These are phyloP conservation scores for Watsonalla cultraria DNA, from an alignment of 2,888 invertebrate species.

Conservation along the genomic window DNA sequence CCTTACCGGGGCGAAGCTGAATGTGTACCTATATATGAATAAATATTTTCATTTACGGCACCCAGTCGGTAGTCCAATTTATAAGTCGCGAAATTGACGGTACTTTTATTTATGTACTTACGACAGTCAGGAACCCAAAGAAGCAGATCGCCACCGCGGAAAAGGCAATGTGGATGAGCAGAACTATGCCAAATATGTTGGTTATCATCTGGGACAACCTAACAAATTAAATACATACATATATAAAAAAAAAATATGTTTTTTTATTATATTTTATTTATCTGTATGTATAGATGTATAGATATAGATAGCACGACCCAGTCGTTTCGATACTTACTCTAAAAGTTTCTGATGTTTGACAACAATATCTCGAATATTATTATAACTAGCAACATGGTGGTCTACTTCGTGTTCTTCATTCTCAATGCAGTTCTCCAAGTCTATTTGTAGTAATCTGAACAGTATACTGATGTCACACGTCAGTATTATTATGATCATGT, in stretches of 20 bases:
- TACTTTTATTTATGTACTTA: conserved; percentile 9
- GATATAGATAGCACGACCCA: too few relatives aligned
- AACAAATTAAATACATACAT: too few relatives aligned
- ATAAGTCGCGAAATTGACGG: too few relatives aligned
- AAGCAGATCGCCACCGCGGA: conserved; percentile 29
- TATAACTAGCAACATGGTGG: conserved; percentile 5
- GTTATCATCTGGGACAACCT: conserved; percentile 21
- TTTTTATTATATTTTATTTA: too few relatives aligned
- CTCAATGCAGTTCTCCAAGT: conserved; percentile 10
- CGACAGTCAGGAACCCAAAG: conserved; percentile 25
- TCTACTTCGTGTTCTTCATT: neutral
- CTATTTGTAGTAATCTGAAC: conserved; percentile 20
- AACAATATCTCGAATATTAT: conserved; percentile 14
- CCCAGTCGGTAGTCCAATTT: too few relatives aligned
- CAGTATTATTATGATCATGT: conserved; percentile 16
- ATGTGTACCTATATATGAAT: too few relatives aligned
- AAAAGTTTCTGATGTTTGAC: conserved; percentile 20
- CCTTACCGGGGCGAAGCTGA: too few relatives aligned
- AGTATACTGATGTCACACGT: conserved; percentile 23
- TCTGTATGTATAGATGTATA: too few relatives aligned
- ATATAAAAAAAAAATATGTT: too few relatives aligned
- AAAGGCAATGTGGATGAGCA: conserved; percentile 21
- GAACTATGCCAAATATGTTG: conserved; percentile 19
- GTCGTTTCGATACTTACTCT: conserved; percentile 10
- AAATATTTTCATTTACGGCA: too few relatives aligned